Evolutionary conservation across 2,797 vertebrate genomes (phyloP).

Genomic region (Rhynchonycteris naso): DNA sequence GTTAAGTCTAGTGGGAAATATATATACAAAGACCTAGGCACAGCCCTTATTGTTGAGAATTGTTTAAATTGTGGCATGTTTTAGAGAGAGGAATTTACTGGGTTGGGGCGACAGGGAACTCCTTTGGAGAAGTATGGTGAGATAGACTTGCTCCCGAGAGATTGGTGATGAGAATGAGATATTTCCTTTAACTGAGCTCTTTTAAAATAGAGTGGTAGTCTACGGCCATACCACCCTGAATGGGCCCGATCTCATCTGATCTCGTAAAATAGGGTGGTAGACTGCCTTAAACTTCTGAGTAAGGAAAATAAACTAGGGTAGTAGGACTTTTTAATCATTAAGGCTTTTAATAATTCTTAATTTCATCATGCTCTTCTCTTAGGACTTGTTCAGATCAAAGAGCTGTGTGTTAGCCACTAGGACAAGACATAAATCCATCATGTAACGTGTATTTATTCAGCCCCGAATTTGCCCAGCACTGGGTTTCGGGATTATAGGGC

Average conservation of each 20-base stretch:
- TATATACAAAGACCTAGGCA: not conserved
- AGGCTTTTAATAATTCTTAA: not conserved
- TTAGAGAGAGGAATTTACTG: conserved; percentile 14
- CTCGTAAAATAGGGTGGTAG: not conserved
- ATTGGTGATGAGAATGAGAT: not conserved
- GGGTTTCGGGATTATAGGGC: not conserved
- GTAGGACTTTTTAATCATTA: not conserved
- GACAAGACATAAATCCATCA: not conserved
- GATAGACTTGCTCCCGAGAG: not conserved
- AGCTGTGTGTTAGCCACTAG: not conserved
- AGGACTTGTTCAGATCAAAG: not conserved
- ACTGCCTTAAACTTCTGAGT: too few relatives aligned
- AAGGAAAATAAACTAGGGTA: not conserved
- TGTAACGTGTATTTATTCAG: not conserved
- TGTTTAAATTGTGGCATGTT: not conserved
- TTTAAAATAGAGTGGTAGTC: too few relatives aligned
- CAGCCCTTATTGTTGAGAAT: not conserved
- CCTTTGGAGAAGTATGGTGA: not conserved
- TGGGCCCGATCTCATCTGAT: too few relatives aligned
- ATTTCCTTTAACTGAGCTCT: not conserved
- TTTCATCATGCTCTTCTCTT: not conserved
- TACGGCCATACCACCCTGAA: too few relatives aligned
- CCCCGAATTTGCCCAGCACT: not conserved
- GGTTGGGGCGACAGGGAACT: not conserved
- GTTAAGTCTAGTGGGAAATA: not conserved